Evolutionary conservation across 2,888 invertebrate species (phyloP), one percentile per base, ranked within the genome.

Genomic region (Polymixis lichenea): DNA sequence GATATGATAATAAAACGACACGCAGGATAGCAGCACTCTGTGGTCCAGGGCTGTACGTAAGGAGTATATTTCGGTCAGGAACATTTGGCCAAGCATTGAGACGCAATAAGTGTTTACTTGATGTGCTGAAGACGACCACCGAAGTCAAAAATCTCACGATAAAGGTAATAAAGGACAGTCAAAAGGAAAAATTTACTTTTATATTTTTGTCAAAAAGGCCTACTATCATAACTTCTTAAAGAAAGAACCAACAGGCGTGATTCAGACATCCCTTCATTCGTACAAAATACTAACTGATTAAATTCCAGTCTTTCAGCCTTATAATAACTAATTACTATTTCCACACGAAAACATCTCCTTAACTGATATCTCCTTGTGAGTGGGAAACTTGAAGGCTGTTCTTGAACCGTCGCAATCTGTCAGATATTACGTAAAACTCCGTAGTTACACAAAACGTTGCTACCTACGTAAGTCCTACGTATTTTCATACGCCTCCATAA

Each of bases 401-500:
- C 43, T 46, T 60, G 84, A 51, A 79, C 68, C 43, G 15, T 78
- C 70, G 28, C 65, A 68, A 79, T 79, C 56, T 3, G 38, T 84
- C 68, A 58, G 51, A 8, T 11, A 9, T 81, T 85, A 81, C 85
- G 75, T 64, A 85, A 81, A 81, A 53, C 28, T 46, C 9, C 8
- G 1, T 0, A n/a, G 69, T 82, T 81, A 75, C 43, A 65, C 75
- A 75, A 67, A 84, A 17, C n/a, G 15, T n/a, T 55, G 58, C 69
- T 32, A 46, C 80, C 81, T 15, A 84, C 81, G 49, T 22, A 28
- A 69, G 22, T 22, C 85, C 85, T 70, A 85, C 85, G 66, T 61
- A 28, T 65, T 70, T 69, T 56, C 19, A 58, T 51, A 55, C 66
- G 67, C 55, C 84, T 28, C 80, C 64, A 28, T 43, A 55, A 66